Evolutionary conservation across 2,113 vertebrate genomes (phyloP).

Genomic region (Pipa parva): DNA sequence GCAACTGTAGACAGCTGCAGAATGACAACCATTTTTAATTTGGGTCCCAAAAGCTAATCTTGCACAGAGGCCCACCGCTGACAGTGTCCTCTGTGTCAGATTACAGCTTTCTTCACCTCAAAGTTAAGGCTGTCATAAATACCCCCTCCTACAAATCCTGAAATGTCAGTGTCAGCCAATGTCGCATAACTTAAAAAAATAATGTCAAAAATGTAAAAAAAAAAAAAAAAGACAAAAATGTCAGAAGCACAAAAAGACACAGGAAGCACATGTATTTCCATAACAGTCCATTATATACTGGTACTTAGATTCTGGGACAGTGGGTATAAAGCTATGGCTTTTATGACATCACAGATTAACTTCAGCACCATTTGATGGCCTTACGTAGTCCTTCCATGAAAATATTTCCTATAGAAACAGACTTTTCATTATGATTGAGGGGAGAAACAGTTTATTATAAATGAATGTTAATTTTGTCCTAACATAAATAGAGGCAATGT

Average conservation of each 20-base stretch:
- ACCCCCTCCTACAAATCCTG: neutral
- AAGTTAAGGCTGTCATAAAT: too few species aligned
- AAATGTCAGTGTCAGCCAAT: too few species aligned
- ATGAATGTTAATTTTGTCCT: too few species aligned
- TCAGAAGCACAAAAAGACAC: neutral
- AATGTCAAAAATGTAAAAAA: too few species aligned
- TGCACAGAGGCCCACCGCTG: neutral
- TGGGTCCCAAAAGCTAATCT: neutral
- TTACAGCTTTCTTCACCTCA: too few species aligned
- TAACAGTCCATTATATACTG: neutral
- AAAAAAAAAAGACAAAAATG: too few species aligned
- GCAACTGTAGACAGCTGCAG: neutral
- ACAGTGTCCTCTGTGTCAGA: neutral
- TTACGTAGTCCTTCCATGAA: constrained; percentile 1
- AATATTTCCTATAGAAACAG: constrained; percentile 3
- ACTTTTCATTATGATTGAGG: too few species aligned
- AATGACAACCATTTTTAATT: neutral
- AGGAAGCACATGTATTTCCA: neutral
- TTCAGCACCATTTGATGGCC: neutral
- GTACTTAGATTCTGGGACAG: neutral
- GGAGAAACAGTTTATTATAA: too few species aligned
- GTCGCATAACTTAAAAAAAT: too few species aligned
- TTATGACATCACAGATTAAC: neutral
- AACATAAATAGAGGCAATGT: too few species aligned
- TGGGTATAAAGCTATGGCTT: neutral